Percentiles rank a stretch among this genome's conserved stretches.
phyloP scores from a whole-genome alignment of 2,888 invertebrate genomes.

The Gnatocerus cornutus region DNA sequence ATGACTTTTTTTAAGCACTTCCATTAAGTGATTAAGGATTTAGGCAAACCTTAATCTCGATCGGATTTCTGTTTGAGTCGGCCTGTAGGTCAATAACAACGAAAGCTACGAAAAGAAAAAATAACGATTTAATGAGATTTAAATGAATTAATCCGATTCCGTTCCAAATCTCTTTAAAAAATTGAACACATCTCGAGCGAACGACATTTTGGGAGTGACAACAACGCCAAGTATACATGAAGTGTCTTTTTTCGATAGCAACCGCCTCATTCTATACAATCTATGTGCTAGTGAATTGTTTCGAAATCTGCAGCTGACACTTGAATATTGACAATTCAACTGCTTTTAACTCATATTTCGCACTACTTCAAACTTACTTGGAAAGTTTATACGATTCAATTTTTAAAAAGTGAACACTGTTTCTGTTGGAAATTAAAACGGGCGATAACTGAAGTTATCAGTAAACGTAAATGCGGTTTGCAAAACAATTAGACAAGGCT shows the following conservation, averaged over 20 bases:
- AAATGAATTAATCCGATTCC: conserved; percentile 52
- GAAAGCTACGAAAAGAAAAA: conserved; percentile 45
- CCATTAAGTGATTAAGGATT: conserved; percentile 48
- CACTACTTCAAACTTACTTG: conserved; percentile 24
- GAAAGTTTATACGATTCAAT: neutral
- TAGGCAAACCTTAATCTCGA: conserved; percentile 44
- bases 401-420: conserved; percentile 1
- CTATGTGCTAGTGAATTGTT: conserved; percentile 44
- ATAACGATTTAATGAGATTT: conserved; percentile 51
- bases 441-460: no score
- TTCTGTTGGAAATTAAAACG: neutral
- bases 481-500: conserved; percentile 19
- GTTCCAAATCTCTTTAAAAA: conserved; percentile 21
- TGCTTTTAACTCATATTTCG: conserved; percentile 40
- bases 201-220: conserved; percentile 1
- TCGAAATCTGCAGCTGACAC: conserved; percentile 45
- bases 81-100: conserved; percentile 38
- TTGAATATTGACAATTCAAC: conserved; percentile 45
- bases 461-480: conserved; percentile 1
- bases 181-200: conserved; percentile 19
- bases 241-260: conserved; percentile 27
- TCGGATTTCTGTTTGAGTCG: conserved; percentile 36
- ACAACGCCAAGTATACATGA: conserved; percentile 5
- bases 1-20: conserved; percentile 38
- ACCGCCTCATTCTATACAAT: conserved; percentile 40